Evolutionary conservation across 1,140 invertebrate species (phyloP).

Genomic region (Campoletis sonorensis): DNA sequence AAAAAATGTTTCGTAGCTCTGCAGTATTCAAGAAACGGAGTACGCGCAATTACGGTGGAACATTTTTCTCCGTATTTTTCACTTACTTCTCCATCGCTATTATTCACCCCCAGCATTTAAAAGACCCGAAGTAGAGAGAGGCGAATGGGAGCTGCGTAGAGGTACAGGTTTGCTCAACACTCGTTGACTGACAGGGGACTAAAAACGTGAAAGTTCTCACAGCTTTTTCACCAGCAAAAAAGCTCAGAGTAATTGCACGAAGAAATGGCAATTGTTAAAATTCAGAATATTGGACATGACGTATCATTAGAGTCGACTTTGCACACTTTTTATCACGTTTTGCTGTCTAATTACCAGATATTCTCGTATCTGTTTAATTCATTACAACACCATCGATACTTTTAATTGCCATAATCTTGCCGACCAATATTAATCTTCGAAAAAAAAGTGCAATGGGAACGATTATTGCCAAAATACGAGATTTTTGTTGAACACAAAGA

Average conservation of each 20-base stretch:
- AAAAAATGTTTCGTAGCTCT: background rate
- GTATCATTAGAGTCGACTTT: background rate
- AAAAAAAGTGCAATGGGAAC: no score
- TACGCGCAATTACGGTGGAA: background rate
- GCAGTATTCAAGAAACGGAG: background rate
- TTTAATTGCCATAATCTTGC: no score
- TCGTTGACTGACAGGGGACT: background rate
- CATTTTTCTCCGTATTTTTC: background rate
- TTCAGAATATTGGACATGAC: background rate
- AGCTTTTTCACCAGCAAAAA: background rate
- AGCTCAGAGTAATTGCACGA: background rate
- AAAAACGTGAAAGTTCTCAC: background rate
- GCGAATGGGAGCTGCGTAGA: background rate
- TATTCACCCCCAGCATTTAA: background rate
- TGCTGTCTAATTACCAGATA: no score
- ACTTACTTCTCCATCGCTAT: slow-evolving; percentile 4
- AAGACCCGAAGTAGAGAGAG: background rate
- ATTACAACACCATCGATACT: no score
- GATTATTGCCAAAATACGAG: no score
- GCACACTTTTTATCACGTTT: no score
- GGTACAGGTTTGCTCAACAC: background rate
- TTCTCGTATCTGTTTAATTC: no score
- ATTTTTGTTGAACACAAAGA: no score
- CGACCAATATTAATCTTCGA: no score
- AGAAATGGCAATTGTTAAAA: background rate